phyloP scores from a whole-genome alignment of 2,888 invertebrate species.

The Epinotia demarniana region DNA sequence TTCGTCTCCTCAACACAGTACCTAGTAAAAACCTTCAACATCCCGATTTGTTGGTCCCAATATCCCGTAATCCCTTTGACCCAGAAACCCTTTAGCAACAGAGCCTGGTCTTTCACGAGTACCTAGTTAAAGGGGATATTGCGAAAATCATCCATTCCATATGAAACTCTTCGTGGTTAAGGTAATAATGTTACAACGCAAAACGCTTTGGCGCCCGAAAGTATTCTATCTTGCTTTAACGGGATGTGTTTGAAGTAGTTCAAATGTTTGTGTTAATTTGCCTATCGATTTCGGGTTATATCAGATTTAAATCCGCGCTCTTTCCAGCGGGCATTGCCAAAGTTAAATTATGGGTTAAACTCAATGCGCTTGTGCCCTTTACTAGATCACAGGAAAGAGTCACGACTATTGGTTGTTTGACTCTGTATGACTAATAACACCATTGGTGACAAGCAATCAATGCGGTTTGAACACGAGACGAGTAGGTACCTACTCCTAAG shows the following conservation, averaged over 20 bases:
- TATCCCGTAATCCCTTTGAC: constrained; percentile 21
- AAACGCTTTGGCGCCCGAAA: background rate
- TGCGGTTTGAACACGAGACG: too few species aligned
- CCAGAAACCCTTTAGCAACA: constrained; percentile 18
- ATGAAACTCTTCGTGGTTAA: background rate
- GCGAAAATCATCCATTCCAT: constrained; percentile 1
- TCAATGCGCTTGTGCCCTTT: too few species aligned
- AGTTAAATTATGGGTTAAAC: too few species aligned
- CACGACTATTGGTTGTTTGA: too few species aligned
- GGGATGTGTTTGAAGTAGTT: background rate
- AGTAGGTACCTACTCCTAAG: too few species aligned
- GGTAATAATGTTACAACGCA: background rate
- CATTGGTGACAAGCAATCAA: too few species aligned
- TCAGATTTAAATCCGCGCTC: too few species aligned
- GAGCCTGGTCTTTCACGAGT: background rate
- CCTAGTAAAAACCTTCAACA: background rate
- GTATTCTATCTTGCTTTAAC: background rate
- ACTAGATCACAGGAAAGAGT: too few species aligned
- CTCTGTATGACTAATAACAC: too few species aligned
- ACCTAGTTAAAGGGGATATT: constrained; percentile 15
- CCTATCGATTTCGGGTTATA: background rate
- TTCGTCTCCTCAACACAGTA: background rate
- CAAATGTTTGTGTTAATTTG: background rate
- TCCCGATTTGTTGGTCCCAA: background rate
- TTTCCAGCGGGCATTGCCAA: too few species aligned